phyloP scores from a whole-genome alignment of 2,888 invertebrate species.

The Macaria notata region DNA sequence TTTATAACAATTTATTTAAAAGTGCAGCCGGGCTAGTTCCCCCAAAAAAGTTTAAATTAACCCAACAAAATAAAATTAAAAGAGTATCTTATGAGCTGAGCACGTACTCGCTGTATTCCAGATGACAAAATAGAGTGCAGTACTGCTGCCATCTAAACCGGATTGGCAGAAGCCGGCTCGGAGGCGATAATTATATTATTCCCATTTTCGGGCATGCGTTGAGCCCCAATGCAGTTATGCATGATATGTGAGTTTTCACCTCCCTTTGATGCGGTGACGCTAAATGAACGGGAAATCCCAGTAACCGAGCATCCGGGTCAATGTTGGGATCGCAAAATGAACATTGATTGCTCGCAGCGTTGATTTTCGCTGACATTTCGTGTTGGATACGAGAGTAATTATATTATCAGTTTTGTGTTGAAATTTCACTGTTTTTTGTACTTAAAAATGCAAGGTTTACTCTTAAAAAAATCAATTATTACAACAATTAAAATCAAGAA shows the following conservation, averaged over 20 bases:
- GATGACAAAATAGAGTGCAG: no score
- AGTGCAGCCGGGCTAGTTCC: no score
- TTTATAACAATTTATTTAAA: no score
- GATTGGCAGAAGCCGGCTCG: not conserved
- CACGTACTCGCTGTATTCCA: no score
- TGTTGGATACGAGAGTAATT: not conserved
- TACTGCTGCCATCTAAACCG: not conserved
- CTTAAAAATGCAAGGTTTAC: no score
- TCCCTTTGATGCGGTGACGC: constrained; percentile 18
- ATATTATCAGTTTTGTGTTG: no score
- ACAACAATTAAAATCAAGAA: no score
- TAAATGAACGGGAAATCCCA: constrained; percentile 16
- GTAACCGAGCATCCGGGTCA: constrained; percentile 8
- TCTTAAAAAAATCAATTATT: no score
- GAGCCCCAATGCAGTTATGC: constrained; percentile 22
- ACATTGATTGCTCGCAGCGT: not conserved
- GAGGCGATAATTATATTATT: constrained; percentile 47
- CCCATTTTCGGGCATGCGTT: constrained; percentile 40
- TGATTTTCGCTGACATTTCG: not conserved
- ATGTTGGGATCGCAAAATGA: constrained; percentile 4
- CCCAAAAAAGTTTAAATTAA: no score
- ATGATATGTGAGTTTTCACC: constrained; percentile 17
- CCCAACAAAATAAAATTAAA: no score
- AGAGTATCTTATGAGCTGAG: no score
- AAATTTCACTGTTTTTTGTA: no score